Percentiles rank a stretch among this genome's conserved stretches.
These are phyloP conservation scores for Terebella lapidaria DNA, from an alignment of 2,888 invertebrate genomes.

Conservation along the genomic window DNA sequence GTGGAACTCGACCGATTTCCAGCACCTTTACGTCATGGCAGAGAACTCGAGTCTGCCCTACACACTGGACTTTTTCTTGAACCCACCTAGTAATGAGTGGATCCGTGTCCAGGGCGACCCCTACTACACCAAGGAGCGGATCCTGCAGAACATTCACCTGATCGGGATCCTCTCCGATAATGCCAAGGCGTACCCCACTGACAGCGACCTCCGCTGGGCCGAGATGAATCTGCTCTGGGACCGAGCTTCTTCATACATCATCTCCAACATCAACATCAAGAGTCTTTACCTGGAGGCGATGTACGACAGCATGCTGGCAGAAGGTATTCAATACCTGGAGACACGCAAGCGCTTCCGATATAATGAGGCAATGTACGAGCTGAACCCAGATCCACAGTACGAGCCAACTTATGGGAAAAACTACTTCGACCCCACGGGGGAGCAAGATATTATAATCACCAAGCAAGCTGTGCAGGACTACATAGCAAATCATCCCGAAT, in stretches of 20 bases:
- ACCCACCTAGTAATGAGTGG: too few relatives aligned
- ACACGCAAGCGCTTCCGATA: slow-evolving; percentile 16
- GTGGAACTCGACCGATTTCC: slow-evolving; percentile 20
- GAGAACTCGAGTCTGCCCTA: slow-evolving; percentile 12
- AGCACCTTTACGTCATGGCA: slow-evolving; percentile 18
- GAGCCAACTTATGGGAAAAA: slow-evolving; percentile 13
- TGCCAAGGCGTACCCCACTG: slow-evolving; percentile 20
- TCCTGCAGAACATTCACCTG: slow-evolving; percentile 12
- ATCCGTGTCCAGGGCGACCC: neutral
- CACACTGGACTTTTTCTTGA: slow-evolving; percentile 22
- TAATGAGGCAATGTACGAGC: slow-evolving; percentile 12
- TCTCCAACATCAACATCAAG: slow-evolving; percentile 21
- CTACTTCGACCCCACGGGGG: slow-evolving; percentile 6
- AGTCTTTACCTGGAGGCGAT: slow-evolving; percentile 14
- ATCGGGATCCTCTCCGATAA: slow-evolving; percentile 11
- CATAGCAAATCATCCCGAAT: slow-evolving; percentile 5
- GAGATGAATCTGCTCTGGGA: slow-evolving; percentile 21
- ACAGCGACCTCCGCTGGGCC: slow-evolving; percentile 16
- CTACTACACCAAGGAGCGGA: slow-evolving; percentile 14
- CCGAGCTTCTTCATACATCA: slow-evolving; percentile 10
- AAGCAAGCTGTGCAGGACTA: slow-evolving; percentile 2
- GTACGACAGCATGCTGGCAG: slow-evolving; percentile 13
- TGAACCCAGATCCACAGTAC: slow-evolving; percentile 7
- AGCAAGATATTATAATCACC: slow-evolving; percentile 12
- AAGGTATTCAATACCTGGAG: slow-evolving; percentile 25